Conservation (phyloP, 2,797 vertebrate genomes). For the Garrulus glandarius region DNA sequence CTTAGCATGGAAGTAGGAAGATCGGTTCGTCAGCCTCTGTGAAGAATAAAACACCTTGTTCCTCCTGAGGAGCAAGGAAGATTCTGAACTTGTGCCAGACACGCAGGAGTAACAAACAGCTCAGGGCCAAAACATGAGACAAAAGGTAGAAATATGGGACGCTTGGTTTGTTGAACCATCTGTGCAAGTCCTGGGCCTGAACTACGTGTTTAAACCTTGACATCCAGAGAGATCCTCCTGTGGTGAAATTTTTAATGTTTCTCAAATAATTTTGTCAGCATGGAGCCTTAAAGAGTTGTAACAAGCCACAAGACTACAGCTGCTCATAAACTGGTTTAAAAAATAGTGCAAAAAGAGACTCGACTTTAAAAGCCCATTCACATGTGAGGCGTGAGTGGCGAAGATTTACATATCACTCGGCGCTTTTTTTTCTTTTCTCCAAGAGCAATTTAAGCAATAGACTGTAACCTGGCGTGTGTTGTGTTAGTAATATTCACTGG, state of each 20-base stretch:
- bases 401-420: slow-evolving; percentile 59
- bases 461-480: slow-evolving; percentile 47
- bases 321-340: slow-evolving; percentile 51
- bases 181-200: slow-evolving; percentile 64
- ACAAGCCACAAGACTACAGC: slow-evolving; percentile 65
- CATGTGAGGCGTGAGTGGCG: background rate
- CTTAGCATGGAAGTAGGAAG: slow-evolving; percentile 70
- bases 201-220: background rate
- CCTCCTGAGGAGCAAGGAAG: slow-evolving; percentile 47
- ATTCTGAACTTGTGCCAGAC: slow-evolving; percentile 66
- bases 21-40: slow-evolving; percentile 67
- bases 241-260: slow-evolving; percentile 62
- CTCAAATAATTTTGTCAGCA: slow-evolving; percentile 63
- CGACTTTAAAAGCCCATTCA: slow-evolving; percentile 30
- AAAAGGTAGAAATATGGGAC: slow-evolving; percentile 31
- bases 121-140: slow-evolving; percentile 75
- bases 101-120: slow-evolving; percentile 68
- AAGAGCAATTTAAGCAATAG: slow-evolving; percentile 67
- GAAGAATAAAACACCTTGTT: slow-evolving; percentile 57
- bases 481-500: slow-evolving; percentile 68
- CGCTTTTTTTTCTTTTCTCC: slow-evolving; percentile 27
- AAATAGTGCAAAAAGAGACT: slow-evolving; percentile 58
- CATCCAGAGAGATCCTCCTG: slow-evolving; percentile 52
- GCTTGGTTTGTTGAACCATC: background rate
- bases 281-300: slow-evolving; percentile 74